These are phyloP conservation scores for Protobothrops flavoviridis DNA, from an alignment of 2,113 vertebrate genomes.

Conservation along the genomic window DNA sequence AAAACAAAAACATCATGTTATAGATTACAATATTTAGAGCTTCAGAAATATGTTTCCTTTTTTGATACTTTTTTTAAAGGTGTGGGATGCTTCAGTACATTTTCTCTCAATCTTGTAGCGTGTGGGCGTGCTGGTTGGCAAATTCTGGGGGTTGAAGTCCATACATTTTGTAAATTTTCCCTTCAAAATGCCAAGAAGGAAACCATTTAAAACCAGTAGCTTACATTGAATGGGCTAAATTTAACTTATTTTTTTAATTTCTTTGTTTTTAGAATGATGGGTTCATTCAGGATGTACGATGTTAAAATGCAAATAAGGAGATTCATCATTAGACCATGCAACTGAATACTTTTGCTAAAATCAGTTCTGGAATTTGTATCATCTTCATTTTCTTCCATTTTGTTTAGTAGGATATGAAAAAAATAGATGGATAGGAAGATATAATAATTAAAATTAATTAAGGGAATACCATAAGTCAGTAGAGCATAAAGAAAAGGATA, in stretches of 20 bases:
- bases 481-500: background rate
- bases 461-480: background rate
- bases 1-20: background rate
- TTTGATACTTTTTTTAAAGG: background rate
- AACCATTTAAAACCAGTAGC: background rate
- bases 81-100: background rate
- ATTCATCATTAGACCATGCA: background rate
- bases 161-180: background rate
- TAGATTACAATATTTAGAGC: background rate
- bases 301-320: background rate
- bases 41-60: background rate
- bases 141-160: background rate
- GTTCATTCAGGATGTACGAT: background rate
- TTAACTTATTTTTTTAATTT: background rate
- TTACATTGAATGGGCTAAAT: background rate
- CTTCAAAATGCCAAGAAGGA: background rate
- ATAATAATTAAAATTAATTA: background rate
- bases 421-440: too few species aligned
- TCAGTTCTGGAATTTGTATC: background rate
- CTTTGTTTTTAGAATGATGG: background rate
- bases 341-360: background rate
- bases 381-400: background rate
- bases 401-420: background rate
- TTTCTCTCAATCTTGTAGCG: background rate
- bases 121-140: background rate